phyloP scores from a whole-genome alignment of 1,140 invertebrate genomes.

The Rhyacophila brunnea region DNA sequence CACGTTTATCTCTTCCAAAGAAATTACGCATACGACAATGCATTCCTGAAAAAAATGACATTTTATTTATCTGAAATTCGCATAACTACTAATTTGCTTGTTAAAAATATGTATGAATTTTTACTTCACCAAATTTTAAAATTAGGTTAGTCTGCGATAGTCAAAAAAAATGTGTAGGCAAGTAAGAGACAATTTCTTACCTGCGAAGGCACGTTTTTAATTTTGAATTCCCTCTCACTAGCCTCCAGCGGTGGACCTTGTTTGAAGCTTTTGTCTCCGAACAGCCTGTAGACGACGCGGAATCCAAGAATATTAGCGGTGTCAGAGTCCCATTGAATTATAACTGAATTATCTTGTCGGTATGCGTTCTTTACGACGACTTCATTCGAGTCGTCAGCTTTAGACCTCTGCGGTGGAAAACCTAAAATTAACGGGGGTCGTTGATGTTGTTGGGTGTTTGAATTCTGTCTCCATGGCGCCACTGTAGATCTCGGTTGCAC shows the following conservation, averaged over 20 bases:
- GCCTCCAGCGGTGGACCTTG: conserved; percentile 83
- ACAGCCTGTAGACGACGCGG: conserved; percentile 83
- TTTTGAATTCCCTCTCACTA: conserved; percentile 85
- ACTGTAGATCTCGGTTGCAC: conserved; percentile 43
- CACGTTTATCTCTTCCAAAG: conserved; percentile 80
- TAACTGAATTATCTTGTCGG: conserved; percentile 81
- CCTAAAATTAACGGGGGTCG: conserved; percentile 71
- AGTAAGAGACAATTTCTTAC: conserved; percentile 53
- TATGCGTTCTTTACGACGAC: conserved; percentile 83
- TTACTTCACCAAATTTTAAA: neutral
- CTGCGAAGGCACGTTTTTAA: conserved; percentile 86
- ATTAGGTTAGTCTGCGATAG: no score
- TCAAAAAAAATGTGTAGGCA: no score
- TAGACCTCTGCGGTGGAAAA: conserved; percentile 62
- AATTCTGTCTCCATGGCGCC: conserved; percentile 43
- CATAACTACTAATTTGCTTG: conserved; percentile 1
- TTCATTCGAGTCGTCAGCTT: conserved; percentile 67
- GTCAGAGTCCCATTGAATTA: conserved; percentile 89
- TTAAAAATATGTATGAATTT: conserved; percentile 7
- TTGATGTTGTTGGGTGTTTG: conserved; percentile 52
- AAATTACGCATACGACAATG: conserved; percentile 88
- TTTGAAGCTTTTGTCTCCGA: conserved; percentile 87
- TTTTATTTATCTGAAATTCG: conserved; percentile 1
- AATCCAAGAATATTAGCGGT: conserved; percentile 83
- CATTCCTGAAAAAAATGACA: conserved; percentile 66